Evolutionary conservation across 2,113 vertebrate species (phyloP), one percentile per base, ranked within the genome.

Genomic region (Notothenia rossii): DNA sequence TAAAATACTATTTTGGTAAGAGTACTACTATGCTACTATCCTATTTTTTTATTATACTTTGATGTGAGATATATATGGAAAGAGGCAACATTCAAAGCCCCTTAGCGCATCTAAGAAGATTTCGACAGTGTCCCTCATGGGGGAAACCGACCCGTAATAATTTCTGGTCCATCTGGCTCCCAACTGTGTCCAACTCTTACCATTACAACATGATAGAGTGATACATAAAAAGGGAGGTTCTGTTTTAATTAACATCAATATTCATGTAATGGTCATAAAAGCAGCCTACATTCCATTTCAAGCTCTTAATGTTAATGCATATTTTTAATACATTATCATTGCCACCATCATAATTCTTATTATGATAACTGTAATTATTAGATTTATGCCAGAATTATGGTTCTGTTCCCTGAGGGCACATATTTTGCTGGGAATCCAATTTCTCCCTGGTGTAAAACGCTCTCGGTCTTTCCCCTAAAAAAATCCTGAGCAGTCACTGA

Each of bases 281-380:
- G 79, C 86, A 50, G 72, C 86, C 86, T 58, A 81, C 79, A 68
- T 94, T 90, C 87, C 86, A 84, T 93, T 93, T 88, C 76, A 90
- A 71, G 83, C 89, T 86, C 85, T 86, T 93, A 91, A 92, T 84
- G 83, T 87, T 91, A 92, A 93, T 93, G 87, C 94, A 93, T 94
- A 94, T 94, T 95, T 95, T 95, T 91, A 95, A 94, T 92, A 93
- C 88, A 93, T 94, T 94, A 93, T 93, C 89, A 93, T 92, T 92
- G 89, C 89, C 48, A 79, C 86, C 87, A 87, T 94, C 92, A 88
- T 93, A 93, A 91, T 86, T 94, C 90, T 90, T 92, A 92, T 94
- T 89, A 93, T 90, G 84, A 92, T 93, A 92, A 93, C 87, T 83
- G 74, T 93, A 93, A 94, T 94, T 91, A 94, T 91, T 82, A 89